Conservation (phyloP, 2,888 invertebrate species). For the Cabera pusaria region DNA sequence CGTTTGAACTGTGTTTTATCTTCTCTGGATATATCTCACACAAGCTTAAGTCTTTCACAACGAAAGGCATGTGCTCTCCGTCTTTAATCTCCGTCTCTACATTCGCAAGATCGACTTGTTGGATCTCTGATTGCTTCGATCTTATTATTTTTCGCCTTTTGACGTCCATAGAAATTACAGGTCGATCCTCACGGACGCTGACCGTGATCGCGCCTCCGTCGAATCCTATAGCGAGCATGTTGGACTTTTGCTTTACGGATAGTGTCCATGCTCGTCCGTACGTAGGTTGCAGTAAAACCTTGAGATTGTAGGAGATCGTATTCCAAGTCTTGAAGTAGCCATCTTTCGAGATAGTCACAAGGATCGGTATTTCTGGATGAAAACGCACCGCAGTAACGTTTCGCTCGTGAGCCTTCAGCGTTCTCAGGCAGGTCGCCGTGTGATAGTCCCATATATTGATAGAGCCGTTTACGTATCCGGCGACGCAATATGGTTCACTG, state of each 20-base stretch:
- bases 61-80: constrained; percentile 1
- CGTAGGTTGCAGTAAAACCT: background rate
- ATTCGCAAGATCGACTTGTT: constrained; percentile 6
- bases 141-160: constrained; percentile 86
- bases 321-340: constrained; percentile 4
- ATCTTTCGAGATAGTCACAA: constrained; percentile 6
- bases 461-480: constrained; percentile 97
- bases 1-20: constrained; percentile 94
- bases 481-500: constrained; percentile 86
- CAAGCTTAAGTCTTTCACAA: background rate
- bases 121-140: constrained; percentile 1
- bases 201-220: constrained; percentile 6
- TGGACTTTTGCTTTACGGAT: background rate
- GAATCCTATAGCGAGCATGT: constrained; percentile 2
- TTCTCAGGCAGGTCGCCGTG: constrained; percentile 99
- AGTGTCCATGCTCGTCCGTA: constrained; percentile 7
- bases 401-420: constrained; percentile 87
- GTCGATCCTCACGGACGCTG: constrained; percentile 87
- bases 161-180: constrained; percentile 98
- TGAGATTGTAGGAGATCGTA: background rate
- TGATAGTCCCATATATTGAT: constrained; percentile 99
- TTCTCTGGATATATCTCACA: constrained; percentile 5
- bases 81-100: background rate
- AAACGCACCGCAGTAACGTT: constrained; percentile 4
- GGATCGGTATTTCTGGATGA: constrained; percentile 1